These are phyloP conservation scores for Podocnemis expansa DNA, from an alignment of 2,113 vertebrate species.

Conservation along the genomic window DNA sequence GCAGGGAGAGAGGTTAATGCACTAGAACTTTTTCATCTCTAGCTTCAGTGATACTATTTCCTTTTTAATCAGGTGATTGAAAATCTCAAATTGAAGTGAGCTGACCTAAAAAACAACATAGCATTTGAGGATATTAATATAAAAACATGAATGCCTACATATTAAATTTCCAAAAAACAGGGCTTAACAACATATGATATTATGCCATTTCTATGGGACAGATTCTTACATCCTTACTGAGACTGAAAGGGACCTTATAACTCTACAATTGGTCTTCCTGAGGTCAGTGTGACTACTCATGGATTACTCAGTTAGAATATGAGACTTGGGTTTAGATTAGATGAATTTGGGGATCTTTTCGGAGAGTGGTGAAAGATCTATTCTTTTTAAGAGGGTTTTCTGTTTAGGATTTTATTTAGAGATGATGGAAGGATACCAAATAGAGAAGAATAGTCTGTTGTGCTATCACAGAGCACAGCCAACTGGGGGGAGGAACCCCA, in stretches of 20 bases:
- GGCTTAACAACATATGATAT: background rate
- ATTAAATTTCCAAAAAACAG: background rate
- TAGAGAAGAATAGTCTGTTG: background rate
- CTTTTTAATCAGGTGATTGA: background rate
- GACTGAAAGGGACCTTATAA: background rate
- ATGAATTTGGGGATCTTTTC: background rate
- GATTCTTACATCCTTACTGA: background rate
- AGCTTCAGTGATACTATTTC: background rate
- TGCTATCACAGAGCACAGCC: background rate
- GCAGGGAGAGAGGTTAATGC: background rate
- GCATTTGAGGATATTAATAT: background rate
- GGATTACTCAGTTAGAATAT: background rate
- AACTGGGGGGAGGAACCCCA: background rate
- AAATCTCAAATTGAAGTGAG: background rate
- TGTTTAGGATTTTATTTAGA: background rate
- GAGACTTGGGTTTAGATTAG: background rate
- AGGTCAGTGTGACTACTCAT: background rate
- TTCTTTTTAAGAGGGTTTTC: background rate
- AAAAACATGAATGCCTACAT: background rate
- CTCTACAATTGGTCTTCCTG: background rate
- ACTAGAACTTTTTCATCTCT: background rate
- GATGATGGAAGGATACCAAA: background rate
- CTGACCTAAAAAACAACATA: background rate
- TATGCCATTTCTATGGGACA: background rate
- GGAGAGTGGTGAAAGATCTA: background rate